These are phyloP conservation scores for Tinamus guttatus DNA, from an alignment of 2,113 vertebrate genomes.

Conservation along the genomic window DNA sequence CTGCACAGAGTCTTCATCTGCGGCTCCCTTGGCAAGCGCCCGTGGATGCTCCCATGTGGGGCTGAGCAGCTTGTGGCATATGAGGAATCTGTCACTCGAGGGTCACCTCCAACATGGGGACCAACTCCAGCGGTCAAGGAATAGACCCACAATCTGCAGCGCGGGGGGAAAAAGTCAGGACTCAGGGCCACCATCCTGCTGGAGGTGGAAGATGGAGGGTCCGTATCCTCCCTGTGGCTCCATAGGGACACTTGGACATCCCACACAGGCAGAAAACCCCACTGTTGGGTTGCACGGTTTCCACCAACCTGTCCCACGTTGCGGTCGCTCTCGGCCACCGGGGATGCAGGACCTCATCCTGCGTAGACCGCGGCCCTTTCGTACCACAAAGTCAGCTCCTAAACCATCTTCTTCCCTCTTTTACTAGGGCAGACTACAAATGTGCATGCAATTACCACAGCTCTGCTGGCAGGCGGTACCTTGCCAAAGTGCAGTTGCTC, in stretches of 20 bases:
- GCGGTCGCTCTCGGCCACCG: background rate
- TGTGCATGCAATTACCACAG: rapidly evolving
- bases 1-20: background rate
- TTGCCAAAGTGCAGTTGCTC: rapidly evolving
- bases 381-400: background rate
- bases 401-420: background rate
- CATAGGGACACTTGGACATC: too few relatives aligned
- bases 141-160: background rate
- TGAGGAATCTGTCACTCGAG: background rate
- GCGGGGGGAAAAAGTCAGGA: background rate
- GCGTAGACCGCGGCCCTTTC: rapidly evolving
- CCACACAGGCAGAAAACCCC: background rate
- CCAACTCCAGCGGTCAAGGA: too few relatives aligned
- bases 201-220: background rate
- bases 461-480: background rate
- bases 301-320: too few relatives aligned
- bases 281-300: background rate
- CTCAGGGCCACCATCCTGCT: background rate
- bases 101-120: too few relatives aligned
- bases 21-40: background rate
- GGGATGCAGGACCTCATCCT: background rate
- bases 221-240: background rate
- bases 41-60: background rate
- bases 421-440: rapidly evolving
- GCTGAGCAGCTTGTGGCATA: background rate